Base-by-base conservation (phyloP, 2,888 invertebrate species). In the Theretra japonica region DNA sequence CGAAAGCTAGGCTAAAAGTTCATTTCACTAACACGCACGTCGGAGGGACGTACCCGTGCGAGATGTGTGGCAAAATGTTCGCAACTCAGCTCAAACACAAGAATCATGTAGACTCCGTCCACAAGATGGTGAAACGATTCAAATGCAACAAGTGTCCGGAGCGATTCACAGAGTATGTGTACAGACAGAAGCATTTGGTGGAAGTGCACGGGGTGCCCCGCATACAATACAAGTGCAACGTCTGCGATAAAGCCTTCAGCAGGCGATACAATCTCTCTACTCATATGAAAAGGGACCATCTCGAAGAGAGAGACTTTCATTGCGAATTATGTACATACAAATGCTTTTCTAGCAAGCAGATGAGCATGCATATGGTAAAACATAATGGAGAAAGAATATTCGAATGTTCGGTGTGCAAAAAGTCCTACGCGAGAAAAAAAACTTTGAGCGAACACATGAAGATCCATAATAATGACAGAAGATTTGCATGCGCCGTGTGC, bases 361-460 rank as follows among this genome's bases (percentile, higher is more conserved):
- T 91, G 5, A 77, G 83, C 2, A 88, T 88, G 0, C 91, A 91
- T 6, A 87, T 88, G 88, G 82, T 88, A 0, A 91, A 91, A 28
- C 92, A 92, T 53, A 89, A 84, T 0, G 90, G 90, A 0, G 88
- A 89, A 6, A 81, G 87, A 56, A 88, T 88, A 15, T 89, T 77
- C 25, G 88, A 89, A 65, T 94, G 94, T 74, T 81, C 86, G 0
- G 88, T 92, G 0, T 93, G 94, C 75, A 89, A 89, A n/a, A 94
- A 93, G 74, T 84, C 89, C 0, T 94, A 93, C 70, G 90, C 90
- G 0, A 83, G 91, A 57, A 90, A 90, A 80, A 91, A 88, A 69
- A 92, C 90, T 0, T 72, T 93, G n/a, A 88, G 85, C 1, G 90
- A 92, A 48, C 93, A 94, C 74, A 87, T 93, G 87, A 75, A 90